Evolutionary conservation across 1,140 invertebrate species (phyloP).

Genomic region (Odontomachus brunneus): DNA sequence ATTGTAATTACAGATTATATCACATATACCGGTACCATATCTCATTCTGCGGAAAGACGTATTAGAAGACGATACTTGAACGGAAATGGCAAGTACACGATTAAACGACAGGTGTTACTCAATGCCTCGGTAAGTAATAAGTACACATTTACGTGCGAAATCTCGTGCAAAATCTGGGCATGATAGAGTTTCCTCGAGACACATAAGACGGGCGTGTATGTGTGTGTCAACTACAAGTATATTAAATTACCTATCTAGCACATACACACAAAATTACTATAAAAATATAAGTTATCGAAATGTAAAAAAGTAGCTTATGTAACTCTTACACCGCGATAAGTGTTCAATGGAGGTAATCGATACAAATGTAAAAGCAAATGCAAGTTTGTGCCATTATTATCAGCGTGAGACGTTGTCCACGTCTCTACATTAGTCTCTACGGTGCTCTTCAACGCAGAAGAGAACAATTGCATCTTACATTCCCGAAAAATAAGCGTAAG

Average conservation of each 20-base stretch:
- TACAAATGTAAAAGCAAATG: constrained; percentile 44
- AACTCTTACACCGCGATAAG: constrained; percentile 36
- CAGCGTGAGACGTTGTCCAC: constrained; percentile 1
- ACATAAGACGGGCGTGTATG: no score
- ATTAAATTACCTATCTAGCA: constrained; percentile 3
- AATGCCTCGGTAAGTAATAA: constrained; percentile 8
- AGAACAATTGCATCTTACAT: constrained; percentile 16
- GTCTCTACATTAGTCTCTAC: constrained; percentile 11
- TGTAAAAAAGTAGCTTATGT: constrained; percentile 31
- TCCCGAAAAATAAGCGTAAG: constrained; percentile 7
- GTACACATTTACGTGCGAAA: constrained; percentile 7
- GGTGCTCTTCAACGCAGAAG: not conserved
- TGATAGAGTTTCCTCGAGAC: constrained; percentile 1
- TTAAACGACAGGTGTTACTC: constrained; percentile 6
- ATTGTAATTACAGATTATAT: constrained; percentile 41
- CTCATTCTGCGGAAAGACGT: constrained; percentile 10
- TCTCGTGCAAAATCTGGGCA: not conserved
- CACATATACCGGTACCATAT: constrained; percentile 23
- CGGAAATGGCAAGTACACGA: constrained; percentile 18
- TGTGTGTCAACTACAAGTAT: no score
- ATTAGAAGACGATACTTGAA: constrained; percentile 24
- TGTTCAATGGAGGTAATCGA: constrained; percentile 38
- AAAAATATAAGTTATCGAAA: constrained; percentile 56
- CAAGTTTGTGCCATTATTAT: constrained; percentile 22
- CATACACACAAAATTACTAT: constrained; percentile 34